These are phyloP conservation scores for Dynastes maya DNA, from an alignment of 2,888 invertebrate genomes.

Conservation along the genomic window DNA sequence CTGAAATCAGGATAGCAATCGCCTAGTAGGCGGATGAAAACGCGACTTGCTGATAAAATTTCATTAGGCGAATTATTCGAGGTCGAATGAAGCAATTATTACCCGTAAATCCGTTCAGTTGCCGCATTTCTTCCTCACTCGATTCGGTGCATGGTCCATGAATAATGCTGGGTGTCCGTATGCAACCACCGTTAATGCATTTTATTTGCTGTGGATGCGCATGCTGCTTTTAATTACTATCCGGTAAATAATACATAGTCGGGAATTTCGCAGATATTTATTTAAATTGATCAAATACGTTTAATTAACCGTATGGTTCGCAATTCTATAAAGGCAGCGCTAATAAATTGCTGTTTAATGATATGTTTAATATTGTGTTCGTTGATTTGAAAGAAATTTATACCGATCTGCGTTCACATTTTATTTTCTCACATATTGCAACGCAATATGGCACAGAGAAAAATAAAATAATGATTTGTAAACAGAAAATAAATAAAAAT, in stretches of 20 bases:
- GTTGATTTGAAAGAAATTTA: neutral
- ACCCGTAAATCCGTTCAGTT: conserved; percentile 2
- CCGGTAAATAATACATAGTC: conserved; percentile 9
- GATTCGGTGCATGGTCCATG: neutral
- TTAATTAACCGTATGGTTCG: conserved; percentile 26
- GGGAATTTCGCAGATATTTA: conserved; percentile 25
- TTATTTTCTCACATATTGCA: neutral
- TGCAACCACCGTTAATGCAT: neutral
- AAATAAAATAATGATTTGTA: too few species aligned
- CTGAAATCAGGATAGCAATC: neutral
- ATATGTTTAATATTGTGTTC: neutral
- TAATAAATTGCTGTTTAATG: conserved; percentile 24
- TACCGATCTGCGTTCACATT: neutral
- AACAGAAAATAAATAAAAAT: too few species aligned
- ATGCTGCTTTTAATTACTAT: conserved; percentile 26
- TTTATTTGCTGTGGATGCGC: neutral
- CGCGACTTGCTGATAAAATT: conserved; percentile 3
- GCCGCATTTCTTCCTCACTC: neutral
- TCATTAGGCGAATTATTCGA: conserved; percentile 4
- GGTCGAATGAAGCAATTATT: conserved; percentile 3
- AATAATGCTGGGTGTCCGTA: neutral
- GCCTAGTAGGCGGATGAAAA: neutral
- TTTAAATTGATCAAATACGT: conserved; percentile 21
- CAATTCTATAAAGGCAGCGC: neutral
- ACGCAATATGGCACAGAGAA: neutral